phyloP scores from a whole-genome alignment of 35 echinoderm and acorn worm species.

The Apostichopus californicus region DNA sequence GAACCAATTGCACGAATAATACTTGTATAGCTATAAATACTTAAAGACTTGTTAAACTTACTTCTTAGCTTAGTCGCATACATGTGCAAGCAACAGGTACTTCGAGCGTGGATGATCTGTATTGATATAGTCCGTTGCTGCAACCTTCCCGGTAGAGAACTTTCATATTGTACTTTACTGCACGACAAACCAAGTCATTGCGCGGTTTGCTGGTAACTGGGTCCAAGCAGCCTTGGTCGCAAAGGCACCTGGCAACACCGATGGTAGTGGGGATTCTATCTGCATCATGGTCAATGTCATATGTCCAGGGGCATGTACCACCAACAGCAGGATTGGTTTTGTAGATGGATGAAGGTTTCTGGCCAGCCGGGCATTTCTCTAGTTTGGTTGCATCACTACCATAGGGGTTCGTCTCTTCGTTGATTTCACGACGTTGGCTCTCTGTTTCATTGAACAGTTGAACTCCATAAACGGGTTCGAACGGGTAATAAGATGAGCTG shows the following conservation, averaged over 20 bases:
- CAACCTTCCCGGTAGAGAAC: not conserved
- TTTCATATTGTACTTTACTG: slow-evolving; percentile 14
- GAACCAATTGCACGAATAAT: too few relatives aligned
- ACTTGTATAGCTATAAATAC: too few relatives aligned
- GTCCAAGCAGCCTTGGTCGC: slow-evolving; percentile 13
- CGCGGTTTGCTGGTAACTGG: not conserved
- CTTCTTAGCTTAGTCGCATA: not conserved
- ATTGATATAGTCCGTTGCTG: not conserved
- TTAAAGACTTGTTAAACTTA: too few relatives aligned
- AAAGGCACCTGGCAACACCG: not conserved
- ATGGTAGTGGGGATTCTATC: slow-evolving; percentile 41
- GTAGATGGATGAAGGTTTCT: not conserved
- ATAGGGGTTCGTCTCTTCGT: not conserved
- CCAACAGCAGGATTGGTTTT: not conserved
- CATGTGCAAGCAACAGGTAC: slow-evolving; percentile 7
- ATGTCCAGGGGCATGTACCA: slow-evolving; percentile 30
- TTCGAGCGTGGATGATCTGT: not conserved
- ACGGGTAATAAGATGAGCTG: not conserved
- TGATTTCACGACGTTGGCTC: slow-evolving; percentile 28
- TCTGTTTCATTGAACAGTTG: slow-evolving; percentile 45
- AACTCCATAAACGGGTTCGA: slow-evolving; percentile 32
- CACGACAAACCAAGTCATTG: not conserved
- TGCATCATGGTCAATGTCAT: slow-evolving; percentile 15
- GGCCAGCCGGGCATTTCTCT: not conserved
- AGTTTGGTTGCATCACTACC: not conserved